Conservation (phyloP, 2,888 invertebrate species). For the Phalangium opilio region DNA sequence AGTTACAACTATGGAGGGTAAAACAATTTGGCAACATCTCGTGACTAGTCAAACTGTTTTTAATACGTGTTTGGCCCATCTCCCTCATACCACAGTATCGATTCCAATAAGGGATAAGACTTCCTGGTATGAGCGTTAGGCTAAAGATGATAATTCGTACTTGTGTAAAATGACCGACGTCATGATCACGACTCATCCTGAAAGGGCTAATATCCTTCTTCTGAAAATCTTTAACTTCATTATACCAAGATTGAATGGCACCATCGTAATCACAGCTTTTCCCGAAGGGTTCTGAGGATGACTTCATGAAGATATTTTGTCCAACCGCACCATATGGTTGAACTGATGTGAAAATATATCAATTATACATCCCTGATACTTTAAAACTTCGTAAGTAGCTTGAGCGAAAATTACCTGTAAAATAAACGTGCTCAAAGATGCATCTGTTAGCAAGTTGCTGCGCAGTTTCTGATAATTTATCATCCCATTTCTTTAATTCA, state of each 20-base stretch:
- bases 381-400: no score
- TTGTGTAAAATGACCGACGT: constrained; percentile 18
- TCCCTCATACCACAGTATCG: no score
- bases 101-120: no score
- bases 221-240: constrained; percentile 10
- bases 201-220: constrained; percentile 6
- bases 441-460: constrained; percentile 18
- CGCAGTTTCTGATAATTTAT: constrained; percentile 16
- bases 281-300: constrained; percentile 3
- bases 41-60: no score
- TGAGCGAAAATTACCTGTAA: no score
- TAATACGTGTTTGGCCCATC: no score
- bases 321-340: constrained; percentile 14
- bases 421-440: constrained; percentile 14
- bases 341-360: not conserved
- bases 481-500: constrained; percentile 15
- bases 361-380: not conserved
- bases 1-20: no score
- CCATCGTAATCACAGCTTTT: constrained; percentile 10
- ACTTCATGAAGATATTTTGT: constrained; percentile 16
- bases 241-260: constrained; percentile 15
- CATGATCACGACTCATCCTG: not conserved
- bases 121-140: no score
- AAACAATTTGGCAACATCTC: no score
- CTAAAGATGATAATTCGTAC: no score